These are phyloP conservation scores for Drosophila ogumai DNA, from an alignment of 1,140 invertebrate species.

Conservation along the genomic window DNA sequence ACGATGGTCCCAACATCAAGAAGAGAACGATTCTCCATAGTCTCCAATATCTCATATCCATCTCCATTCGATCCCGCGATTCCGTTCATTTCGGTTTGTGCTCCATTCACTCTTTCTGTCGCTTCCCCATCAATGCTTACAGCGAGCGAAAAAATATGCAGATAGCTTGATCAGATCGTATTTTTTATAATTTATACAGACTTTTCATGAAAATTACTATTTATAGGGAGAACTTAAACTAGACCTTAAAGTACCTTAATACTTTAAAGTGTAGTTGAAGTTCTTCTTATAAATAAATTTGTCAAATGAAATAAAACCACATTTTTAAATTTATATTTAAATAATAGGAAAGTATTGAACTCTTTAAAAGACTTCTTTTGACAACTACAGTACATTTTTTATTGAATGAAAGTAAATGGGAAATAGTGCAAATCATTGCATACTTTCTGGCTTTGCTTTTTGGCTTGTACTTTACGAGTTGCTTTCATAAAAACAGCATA, in stretches of 20 bases:
- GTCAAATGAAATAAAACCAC: too few species aligned
- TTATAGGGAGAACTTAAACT: too few species aligned
- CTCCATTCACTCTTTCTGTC: slow-evolving; percentile 25
- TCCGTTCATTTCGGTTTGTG: slow-evolving; percentile 24
- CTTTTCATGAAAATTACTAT: too few species aligned
- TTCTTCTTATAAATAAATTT: too few species aligned
- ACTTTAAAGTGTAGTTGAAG: background rate
- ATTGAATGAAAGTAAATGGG: background rate
- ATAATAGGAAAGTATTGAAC: too few species aligned
- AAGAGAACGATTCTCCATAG: slow-evolving; percentile 20
- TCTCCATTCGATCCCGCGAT: slow-evolving; percentile 7
- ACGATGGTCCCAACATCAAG: slow-evolving; percentile 24
- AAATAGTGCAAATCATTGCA: slow-evolving; percentile 1
- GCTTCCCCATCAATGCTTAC: background rate
- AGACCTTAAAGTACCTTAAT: too few species aligned
- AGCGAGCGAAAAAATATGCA: background rate
- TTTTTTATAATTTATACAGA: too few species aligned
- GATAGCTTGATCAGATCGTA: background rate
- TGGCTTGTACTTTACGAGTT: background rate
- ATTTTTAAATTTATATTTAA: too few species aligned
- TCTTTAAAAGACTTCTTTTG: too few species aligned
- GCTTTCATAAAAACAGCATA: background rate
- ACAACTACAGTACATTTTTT: too few species aligned
- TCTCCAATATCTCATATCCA: slow-evolving; percentile 12
- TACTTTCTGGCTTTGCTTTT: background rate